Percentiles rank a stretch among this genome's conserved stretches.
phyloP scores from a whole-genome alignment of 2,113 vertebrate genomes.

The Pholis gunnellus region DNA sequence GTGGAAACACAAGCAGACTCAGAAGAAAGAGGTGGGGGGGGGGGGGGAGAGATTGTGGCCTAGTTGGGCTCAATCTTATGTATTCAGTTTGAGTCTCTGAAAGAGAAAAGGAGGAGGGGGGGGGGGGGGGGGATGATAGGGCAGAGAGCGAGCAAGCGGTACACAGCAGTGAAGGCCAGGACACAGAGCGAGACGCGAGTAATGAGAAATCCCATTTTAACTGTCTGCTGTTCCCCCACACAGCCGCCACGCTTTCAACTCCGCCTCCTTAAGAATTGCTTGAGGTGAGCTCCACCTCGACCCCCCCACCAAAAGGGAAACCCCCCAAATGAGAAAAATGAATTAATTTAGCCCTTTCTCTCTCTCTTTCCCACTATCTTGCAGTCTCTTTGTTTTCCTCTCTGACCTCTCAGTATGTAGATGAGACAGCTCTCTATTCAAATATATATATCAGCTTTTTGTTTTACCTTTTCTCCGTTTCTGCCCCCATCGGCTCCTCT shows the following conservation, averaged over 20 bases:
- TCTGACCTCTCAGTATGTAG: conserved; percentile 25
- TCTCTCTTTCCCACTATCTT: conserved; percentile 10
- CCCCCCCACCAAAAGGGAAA: conserved; percentile 56
- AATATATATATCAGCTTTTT: neutral
- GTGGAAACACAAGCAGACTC: conserved; percentile 43
- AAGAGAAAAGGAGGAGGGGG: conserved; percentile 44
- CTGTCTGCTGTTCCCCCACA: conserved; percentile 58
- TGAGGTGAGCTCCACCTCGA: conserved; percentile 60
- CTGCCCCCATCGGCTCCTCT: neutral
- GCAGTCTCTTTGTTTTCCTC: conserved; percentile 30
- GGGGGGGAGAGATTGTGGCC: neutral
- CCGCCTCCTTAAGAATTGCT: conserved; percentile 50
- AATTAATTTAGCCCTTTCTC: conserved; percentile 30
- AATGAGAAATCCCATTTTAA: conserved; percentile 80
- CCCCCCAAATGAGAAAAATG: conserved; percentile 63
- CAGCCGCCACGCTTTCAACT: conserved; percentile 65
- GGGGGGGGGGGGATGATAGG: conserved; percentile 53
- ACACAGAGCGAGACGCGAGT: conserved; percentile 69
- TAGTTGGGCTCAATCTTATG: conserved; percentile 60
- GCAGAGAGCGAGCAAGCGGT: conserved; percentile 55
- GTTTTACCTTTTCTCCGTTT: neutral
- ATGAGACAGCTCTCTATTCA: conserved; percentile 5
- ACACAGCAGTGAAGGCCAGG: conserved; percentile 59
- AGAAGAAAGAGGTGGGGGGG: conserved; percentile 24
- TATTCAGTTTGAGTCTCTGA: conserved; percentile 70